Base-by-base conservation (phyloP, 2,888 invertebrate species). In the Polymixis lichenea region DNA sequence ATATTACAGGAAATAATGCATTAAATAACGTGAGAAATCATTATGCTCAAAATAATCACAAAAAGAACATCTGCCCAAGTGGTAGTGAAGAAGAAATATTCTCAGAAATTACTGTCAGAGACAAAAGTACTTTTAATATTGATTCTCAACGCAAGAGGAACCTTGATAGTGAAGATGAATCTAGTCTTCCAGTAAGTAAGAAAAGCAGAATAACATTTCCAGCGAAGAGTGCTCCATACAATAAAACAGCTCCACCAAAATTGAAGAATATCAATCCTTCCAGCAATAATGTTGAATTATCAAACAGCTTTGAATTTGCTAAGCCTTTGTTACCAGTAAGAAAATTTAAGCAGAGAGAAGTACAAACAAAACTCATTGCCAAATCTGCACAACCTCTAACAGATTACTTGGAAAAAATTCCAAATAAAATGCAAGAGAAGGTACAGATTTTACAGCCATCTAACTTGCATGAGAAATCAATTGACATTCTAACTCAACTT, bases 51-150 rank as follows among this genome's bases (percentile, higher is more conserved):
- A 81, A 72, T 79, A 46, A 84, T 62, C 25, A 60, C 60, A 61
- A 28, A 7, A 60, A 61, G 72, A 61, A 75, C 22, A 77, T 70
- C 13, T 65, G 58, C 56, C 70, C 49, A 25, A 83, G 79, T 78
- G 90, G 86, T 19, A 92, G 91, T 90, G 92, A 92, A 77, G 92
- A 92, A 72, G 90, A 91, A 86, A 93, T 93, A 89, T 94, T 93
- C 73, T 86, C 90, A 67, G 86, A 88, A 77, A 78, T 77, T 7
- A 86, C 88, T 25, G 56, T 75, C 2, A 84, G 65, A 73, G 88
- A 90, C 55, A 91, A 86, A 38, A 84, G 56, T 66, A 61, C 62
- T n/a, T 46, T 46, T 19, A 71, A 78, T 43, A 82, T 76, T 51
- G 71, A 79, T 76, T 56, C 75, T 66, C 76, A 80, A 65, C 62